These are phyloP conservation scores for Chelon labrosus DNA, from an alignment of 2,797 vertebrate species.

Conservation along the genomic window DNA sequence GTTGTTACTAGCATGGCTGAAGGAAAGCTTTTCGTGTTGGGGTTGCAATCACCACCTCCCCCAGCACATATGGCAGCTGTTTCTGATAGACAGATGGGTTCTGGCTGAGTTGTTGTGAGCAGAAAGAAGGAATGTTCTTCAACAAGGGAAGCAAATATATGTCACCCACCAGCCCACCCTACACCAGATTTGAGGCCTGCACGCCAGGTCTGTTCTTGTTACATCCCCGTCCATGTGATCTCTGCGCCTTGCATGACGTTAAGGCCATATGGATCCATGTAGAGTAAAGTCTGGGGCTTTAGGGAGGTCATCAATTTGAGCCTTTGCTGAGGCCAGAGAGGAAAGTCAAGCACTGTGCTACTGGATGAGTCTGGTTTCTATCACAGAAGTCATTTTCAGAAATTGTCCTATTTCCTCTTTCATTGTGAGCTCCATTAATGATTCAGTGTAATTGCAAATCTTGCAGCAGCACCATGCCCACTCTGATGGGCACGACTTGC, in stretches of 20 bases:
- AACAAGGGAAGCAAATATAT: conserved; percentile 41
- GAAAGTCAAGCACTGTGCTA: conserved; percentile 56
- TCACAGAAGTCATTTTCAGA: conserved; percentile 70
- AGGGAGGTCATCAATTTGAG: conserved; percentile 57
- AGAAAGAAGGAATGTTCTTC: conserved; percentile 60
- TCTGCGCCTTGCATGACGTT: conserved; percentile 48
- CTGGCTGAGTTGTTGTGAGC: conserved; percentile 51
- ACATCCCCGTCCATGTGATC: conserved; percentile 43
- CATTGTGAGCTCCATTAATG: conserved; percentile 59
- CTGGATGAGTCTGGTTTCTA: conserved; percentile 72
- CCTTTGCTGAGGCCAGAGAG: conserved; percentile 46
- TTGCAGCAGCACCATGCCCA: conserved; percentile 23
- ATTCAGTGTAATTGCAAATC: conserved; percentile 51
- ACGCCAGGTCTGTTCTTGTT: conserved; percentile 33
- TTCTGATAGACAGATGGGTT: conserved; percentile 70
- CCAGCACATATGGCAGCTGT: conserved; percentile 68
- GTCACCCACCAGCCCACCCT: conserved; percentile 44
- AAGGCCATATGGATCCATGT: conserved; percentile 52
- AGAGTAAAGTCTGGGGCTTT: conserved; percentile 50
- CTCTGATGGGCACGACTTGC: conserved; percentile 26
- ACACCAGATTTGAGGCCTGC: conserved; percentile 28
- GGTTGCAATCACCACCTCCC: conserved; percentile 47
- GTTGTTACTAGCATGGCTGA: neutral
- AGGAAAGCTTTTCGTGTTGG: conserved; percentile 11
- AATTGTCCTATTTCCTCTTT: conserved; percentile 65